Conservation (phyloP, 2,113 vertebrate genomes). For the Hoplias malabaricus region DNA sequence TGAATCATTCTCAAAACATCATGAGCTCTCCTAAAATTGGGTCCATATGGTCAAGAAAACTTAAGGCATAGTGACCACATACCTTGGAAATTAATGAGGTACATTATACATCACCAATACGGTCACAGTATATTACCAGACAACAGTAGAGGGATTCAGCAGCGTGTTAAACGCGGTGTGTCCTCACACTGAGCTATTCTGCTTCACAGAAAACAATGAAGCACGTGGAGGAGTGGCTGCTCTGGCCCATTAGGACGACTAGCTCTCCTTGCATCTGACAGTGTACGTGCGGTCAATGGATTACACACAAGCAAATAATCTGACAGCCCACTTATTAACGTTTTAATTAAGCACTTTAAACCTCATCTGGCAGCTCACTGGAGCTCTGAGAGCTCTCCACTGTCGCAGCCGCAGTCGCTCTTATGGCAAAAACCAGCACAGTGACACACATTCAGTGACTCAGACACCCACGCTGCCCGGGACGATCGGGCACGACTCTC, state of each 20-base stretch:
- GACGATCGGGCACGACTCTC: slow-evolving; percentile 24
- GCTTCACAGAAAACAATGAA: background rate
- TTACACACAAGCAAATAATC: slow-evolving; percentile 59
- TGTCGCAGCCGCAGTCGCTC: slow-evolving; percentile 41
- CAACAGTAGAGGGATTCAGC: background rate
- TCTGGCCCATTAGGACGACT: slow-evolving; percentile 26
- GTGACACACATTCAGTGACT: slow-evolving; percentile 72
- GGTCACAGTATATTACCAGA: background rate
- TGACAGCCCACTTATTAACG: slow-evolving; percentile 63
- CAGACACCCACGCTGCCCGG: slow-evolving; percentile 54
- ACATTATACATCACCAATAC: background rate
- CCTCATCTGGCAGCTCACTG: slow-evolving; percentile 66
- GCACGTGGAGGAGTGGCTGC: background rate
- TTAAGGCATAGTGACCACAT: background rate
- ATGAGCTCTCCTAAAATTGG: background rate
- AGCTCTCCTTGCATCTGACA: slow-evolving; percentile 49
- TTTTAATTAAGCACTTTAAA: slow-evolving; percentile 73
- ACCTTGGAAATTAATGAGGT: background rate
- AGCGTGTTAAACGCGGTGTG: background rate
- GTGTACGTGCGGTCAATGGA: slow-evolving; percentile 51
- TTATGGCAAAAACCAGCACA: slow-evolving; percentile 64
- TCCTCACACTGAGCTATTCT: background rate
- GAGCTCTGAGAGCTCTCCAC: slow-evolving; percentile 56
- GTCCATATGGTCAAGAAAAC: background rate
- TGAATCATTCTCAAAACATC: background rate